These are phyloP conservation scores for Limnephilus auricula DNA, from an alignment of 2,888 invertebrate genomes.

Conservation along the genomic window DNA sequence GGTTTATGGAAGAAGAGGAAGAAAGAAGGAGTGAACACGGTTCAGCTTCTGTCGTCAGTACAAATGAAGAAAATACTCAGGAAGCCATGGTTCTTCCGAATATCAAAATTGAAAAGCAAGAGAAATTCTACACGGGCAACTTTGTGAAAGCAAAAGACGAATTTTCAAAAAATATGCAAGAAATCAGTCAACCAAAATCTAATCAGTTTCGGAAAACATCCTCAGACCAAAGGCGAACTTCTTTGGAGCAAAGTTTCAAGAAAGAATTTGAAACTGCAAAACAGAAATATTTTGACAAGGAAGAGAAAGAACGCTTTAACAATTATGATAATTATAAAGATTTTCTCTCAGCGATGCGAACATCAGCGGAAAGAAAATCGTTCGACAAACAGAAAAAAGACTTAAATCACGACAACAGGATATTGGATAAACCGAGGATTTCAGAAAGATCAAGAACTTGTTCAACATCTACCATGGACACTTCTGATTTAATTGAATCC, in stretches of 20 bases:
- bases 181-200: conserved; percentile 35
- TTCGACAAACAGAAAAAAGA: conserved; percentile 64
- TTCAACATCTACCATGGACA: conserved; percentile 68
- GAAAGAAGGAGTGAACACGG: conserved; percentile 67
- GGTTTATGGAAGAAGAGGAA: conserved; percentile 84
- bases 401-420: conserved; percentile 48
- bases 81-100: conserved; percentile 51
- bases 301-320: conserved; percentile 67
- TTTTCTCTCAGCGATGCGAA: conserved; percentile 57
- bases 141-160: conserved; percentile 72
- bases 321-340: conserved; percentile 67
- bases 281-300: conserved; percentile 66
- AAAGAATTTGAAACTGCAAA: conserved; percentile 62
- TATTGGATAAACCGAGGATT: conserved; percentile 64
- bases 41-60: conserved; percentile 44
- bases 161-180: conserved; percentile 12
- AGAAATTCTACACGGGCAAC: conserved; percentile 53
- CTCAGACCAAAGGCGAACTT: conserved; percentile 4
- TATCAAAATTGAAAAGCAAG: conserved; percentile 66
- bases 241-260: conserved; percentile 68
- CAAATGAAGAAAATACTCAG: conserved; percentile 59
- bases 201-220: conserved; percentile 32
- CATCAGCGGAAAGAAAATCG: conserved; percentile 66
- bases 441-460: conserved; percentile 71
- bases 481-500: conserved; percentile 70